Base-by-base conservation (phyloP, 2,113 vertebrate genomes). In the Ancistrus triradiatus region DNA sequence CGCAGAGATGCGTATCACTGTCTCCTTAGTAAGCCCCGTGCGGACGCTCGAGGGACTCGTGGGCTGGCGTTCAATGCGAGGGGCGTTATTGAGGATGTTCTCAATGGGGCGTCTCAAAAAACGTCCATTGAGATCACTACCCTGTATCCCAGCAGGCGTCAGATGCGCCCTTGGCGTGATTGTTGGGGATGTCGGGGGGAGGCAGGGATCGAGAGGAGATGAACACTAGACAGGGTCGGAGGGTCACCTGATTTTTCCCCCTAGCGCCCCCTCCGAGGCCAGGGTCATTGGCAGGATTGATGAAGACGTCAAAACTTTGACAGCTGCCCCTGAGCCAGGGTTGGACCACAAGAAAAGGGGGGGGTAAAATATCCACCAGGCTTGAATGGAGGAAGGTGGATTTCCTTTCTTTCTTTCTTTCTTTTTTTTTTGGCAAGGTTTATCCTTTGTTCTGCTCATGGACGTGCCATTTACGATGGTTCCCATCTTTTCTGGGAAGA, bases 251-350 rank as follows among this genome's bases (percentile, higher is more conserved):
- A 13, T 31, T 77, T 63, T 50, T 60, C 51, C 56, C 35, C 14
- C 15, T 37, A 28, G 48, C 49, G 8, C 69, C 57, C 60, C 44
- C 27, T 3, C 15, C 10, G 78, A 81, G 77, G 80, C 81, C 58
- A 69, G 83, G 85, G 85, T 88, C 84, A 81, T 52, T 80, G 84
- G 79, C 77, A 75, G 74, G 79, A 58, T 65, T 82, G 84, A 87
- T 87, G 82, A 84, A 88, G 85, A 85, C 68, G 80, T 88, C 87
- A 88, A 86, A 86, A 78, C 79, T 85, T 85, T 88, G 85, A 88
- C 85, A 88, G 87, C 87, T 87, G 85, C 44, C 68, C 75, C 79
- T 73, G 76, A 77, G 80, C 43, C 74, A 72, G 78, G 74, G 77
- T 74, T 70, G 76, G 75, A 77, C 66, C 64, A 81, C 80, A 81